Conservation (phyloP, 2,797 vertebrate species). For the Toxotes lorentzi region DNA sequence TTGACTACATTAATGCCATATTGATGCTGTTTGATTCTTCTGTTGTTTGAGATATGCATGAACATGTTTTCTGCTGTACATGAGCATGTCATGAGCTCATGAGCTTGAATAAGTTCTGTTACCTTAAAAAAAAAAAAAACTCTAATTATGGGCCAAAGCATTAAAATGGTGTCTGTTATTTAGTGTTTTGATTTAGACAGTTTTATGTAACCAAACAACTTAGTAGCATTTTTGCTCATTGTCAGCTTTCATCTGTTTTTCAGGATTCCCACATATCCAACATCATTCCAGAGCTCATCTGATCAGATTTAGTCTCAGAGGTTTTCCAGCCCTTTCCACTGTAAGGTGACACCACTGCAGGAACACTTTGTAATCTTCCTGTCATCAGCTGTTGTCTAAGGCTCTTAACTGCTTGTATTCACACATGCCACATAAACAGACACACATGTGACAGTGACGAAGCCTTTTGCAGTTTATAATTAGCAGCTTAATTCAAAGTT, state of each 20-base stretch:
- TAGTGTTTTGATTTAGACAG: slow-evolving; percentile 6
- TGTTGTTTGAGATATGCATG: slow-evolving; percentile 22
- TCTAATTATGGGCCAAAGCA: background rate
- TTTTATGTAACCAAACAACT: background rate
- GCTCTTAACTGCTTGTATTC: slow-evolving; percentile 46
- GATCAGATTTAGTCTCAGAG: slow-evolving; percentile 40
- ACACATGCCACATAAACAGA: slow-evolving; percentile 33
- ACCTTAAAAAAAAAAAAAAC: background rate
- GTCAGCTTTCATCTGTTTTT: slow-evolving; percentile 22
- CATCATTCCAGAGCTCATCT: slow-evolving; percentile 39
- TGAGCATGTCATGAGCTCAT: background rate
- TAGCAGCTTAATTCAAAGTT: background rate
- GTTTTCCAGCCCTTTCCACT: slow-evolving; percentile 25
- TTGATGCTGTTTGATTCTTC: slow-evolving; percentile 28
- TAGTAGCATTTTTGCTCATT: background rate
- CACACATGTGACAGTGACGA: slow-evolving; percentile 18
- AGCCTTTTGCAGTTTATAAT: background rate
- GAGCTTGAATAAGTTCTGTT: background rate
- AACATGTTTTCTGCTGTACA: background rate
- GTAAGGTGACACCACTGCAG: slow-evolving; percentile 67
- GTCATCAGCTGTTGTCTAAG: slow-evolving; percentile 66
- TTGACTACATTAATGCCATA: background rate
- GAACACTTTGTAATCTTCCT: slow-evolving; percentile 47
- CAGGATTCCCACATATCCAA: slow-evolving; percentile 40
- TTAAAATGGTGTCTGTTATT: background rate